These are phyloP conservation scores for Luscinia luscinia DNA, from an alignment of 2,797 vertebrate genomes.

Conservation along the genomic window DNA sequence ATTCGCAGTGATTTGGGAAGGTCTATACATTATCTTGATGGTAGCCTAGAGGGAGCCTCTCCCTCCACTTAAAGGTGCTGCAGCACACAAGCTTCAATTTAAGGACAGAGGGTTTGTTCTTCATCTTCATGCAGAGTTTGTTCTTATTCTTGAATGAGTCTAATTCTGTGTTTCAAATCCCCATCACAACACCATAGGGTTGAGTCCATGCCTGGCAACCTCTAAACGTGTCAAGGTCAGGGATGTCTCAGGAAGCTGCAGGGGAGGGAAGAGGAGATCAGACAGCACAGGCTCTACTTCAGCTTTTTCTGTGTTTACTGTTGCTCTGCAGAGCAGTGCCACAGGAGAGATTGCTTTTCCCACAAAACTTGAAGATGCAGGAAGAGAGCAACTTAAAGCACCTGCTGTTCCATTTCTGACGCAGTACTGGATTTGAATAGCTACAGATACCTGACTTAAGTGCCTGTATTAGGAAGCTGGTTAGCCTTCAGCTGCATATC, in stretches of 20 bases:
- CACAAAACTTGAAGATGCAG: background rate
- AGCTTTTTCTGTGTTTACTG: background rate
- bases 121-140: background rate
- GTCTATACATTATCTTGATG: background rate
- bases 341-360: background rate
- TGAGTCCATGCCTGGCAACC: background rate
- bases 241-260: background rate
- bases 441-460: background rate
- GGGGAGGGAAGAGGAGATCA: background rate
- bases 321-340: background rate
- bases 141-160: background rate
- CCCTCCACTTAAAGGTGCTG: background rate
- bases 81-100: background rate
- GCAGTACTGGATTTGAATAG: background rate
- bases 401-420: background rate
- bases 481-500: background rate
- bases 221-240: background rate
- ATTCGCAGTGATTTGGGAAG: background rate
- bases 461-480: background rate
- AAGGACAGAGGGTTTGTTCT: background rate
- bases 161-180: background rate
- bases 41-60: background rate
- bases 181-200: accelerated
- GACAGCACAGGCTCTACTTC: background rate
- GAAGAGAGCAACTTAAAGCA: background rate